A percentile compares a stretch with the other conserved stretches of the same genome.
phyloP scores from a whole-genome alignment of 2,888 invertebrate species.

The Athalia circularis region DNA sequence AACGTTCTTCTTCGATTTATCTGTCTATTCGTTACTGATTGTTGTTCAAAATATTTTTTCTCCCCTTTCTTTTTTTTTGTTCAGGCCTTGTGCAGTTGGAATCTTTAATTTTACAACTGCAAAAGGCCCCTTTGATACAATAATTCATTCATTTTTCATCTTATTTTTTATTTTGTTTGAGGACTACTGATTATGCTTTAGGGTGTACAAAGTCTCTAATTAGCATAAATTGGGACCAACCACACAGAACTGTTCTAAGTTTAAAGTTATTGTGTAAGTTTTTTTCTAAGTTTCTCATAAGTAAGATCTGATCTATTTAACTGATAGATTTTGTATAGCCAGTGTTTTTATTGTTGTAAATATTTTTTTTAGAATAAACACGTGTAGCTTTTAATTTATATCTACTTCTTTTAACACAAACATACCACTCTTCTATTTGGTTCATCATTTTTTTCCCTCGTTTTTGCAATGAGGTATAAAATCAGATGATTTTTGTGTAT shows the following conservation, averaged over 20 bases:
- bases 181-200: constrained; percentile 51
- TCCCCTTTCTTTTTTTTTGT: neutral
- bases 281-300: constrained; percentile 52
- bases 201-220: constrained; percentile 58
- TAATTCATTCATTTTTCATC: constrained; percentile 40
- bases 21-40: neutral
- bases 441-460: no score
- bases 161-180: constrained; percentile 21
- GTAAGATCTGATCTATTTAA: constrained; percentile 50
- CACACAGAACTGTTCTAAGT: constrained; percentile 52
- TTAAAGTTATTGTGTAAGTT: constrained; percentile 53
- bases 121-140: constrained; percentile 15
- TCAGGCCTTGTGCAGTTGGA: constrained; percentile 21
- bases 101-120: constrained; percentile 11
- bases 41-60: neutral
- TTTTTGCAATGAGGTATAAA: no score
- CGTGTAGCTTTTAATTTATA: constrained; percentile 55
- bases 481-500: no score
- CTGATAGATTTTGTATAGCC: constrained; percentile 59
- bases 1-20: constrained; percentile 14
- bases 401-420: constrained; percentile 6
- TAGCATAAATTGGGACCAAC: constrained; percentile 62
- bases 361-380: constrained; percentile 55
- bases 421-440: no score
- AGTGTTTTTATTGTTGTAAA: constrained; percentile 59